phyloP scores from a whole-genome alignment of 2,888 invertebrate genomes.

The Leptinotarsa tumamoca region DNA sequence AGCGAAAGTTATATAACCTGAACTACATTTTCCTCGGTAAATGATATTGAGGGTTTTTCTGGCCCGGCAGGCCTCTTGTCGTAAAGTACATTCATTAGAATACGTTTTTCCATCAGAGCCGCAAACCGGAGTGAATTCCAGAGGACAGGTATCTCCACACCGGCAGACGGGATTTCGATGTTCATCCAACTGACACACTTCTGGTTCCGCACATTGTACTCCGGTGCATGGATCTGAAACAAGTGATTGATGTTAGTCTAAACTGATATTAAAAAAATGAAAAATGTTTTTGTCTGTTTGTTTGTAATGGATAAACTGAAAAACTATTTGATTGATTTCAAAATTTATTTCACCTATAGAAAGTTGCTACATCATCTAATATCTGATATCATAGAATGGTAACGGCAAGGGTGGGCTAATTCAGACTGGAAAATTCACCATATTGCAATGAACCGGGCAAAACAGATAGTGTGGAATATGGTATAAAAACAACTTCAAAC shows the following conservation, averaged over 20 bases:
- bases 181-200: conserved; percentile 86
- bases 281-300: too few species aligned
- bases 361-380: too few species aligned
- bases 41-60: conserved; percentile 81
- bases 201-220: conserved; percentile 81
- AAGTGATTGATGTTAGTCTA: conserved; percentile 1
- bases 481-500: too few species aligned
- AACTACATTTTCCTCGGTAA: conserved; percentile 85
- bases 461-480: too few species aligned
- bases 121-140: conserved; percentile 80
- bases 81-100: conserved; percentile 85
- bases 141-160: conserved; percentile 83
- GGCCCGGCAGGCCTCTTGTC: conserved; percentile 83
- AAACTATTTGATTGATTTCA: too few species aligned
- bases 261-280: too few species aligned
- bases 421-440: too few species aligned
- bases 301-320: too few species aligned
- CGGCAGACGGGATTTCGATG: conserved; percentile 82
- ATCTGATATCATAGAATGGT: too few species aligned
- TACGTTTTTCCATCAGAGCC: conserved; percentile 86
- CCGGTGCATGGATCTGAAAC: conserved; percentile 86
- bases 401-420: too few species aligned
- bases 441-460: too few species aligned
- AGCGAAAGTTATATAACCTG: conserved; percentile 69
- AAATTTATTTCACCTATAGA: too few species aligned